phyloP scores from a whole-genome alignment of 2,113 vertebrate genomes.

The Stomatorhinus ivindoensis region DNA sequence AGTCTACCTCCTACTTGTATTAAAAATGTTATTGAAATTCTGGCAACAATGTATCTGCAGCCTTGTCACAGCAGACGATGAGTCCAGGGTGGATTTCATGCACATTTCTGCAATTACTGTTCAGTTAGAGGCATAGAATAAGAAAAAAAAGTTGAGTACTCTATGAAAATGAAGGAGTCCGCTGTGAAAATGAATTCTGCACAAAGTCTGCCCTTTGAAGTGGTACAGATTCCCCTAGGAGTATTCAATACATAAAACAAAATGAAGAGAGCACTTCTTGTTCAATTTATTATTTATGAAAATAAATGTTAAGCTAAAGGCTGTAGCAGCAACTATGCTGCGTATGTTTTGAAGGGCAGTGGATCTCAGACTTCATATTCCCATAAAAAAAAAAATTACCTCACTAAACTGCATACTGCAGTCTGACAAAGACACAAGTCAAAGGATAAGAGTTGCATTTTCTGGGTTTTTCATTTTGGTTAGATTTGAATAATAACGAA shows the following conservation, averaged over 20 bases:
- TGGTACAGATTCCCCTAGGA: conserved; percentile 41
- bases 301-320: conserved; percentile 59
- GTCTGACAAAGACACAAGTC: not conserved
- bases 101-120: conserved; percentile 36
- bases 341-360: conserved; percentile 35
- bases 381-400: not conserved
- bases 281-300: conserved; percentile 60
- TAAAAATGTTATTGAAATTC: conserved; percentile 1
- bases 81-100: not conserved
- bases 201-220: conserved; percentile 34
- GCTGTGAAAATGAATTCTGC: conserved; percentile 41
- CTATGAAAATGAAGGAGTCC: conserved; percentile 36
- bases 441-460: not conserved
- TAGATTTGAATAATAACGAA: not conserved
- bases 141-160: conserved; percentile 35
- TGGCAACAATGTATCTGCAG: not conserved
- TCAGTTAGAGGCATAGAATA: conserved; percentile 46
- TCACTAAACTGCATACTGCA: not conserved
- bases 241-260: conserved; percentile 46
- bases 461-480: not conserved
- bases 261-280: conserved; percentile 46
- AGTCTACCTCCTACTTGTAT: not conserved
- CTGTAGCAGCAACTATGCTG: conserved; percentile 44
- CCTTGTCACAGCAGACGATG: not conserved
- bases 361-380: not conserved